Conservation (phyloP, 2,113 vertebrate genomes). For the Microtus ochrogaster region DNA sequence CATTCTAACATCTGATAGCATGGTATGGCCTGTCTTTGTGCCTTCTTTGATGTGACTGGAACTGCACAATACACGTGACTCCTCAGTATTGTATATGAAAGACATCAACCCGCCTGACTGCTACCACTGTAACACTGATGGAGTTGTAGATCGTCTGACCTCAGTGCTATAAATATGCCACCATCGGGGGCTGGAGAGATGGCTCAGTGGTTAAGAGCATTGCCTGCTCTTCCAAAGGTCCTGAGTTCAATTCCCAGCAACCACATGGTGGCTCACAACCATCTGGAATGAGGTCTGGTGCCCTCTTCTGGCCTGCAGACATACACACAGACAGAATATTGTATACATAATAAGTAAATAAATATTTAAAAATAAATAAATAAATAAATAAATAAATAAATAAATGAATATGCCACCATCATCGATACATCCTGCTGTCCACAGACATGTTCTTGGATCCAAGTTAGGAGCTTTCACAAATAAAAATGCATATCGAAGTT, state of each 20-base stretch:
- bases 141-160: too few relatives aligned
- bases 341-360: too few relatives aligned
- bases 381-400: too few relatives aligned
- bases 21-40: not conserved
- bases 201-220: too few relatives aligned
- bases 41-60: not conserved
- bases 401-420: not conserved
- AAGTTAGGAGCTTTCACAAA: not conserved
- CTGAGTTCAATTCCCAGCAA: too few relatives aligned
- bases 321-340: too few relatives aligned
- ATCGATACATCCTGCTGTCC: not conserved
- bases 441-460: not conserved
- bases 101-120: not conserved
- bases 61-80: fast-evolving
- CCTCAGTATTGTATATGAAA: not conserved
- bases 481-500: not conserved
- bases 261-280: too few relatives aligned
- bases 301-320: too few relatives aligned
- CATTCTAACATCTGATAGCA: not conserved
- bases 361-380: too few relatives aligned
- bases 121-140: not conserved
- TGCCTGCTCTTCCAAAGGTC: too few relatives aligned
- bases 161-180: not conserved
- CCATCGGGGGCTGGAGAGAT: too few relatives aligned
- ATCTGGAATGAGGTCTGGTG: too few relatives aligned